Base-by-base conservation (phyloP, 2,888 invertebrate species). In the Thera britannica region DNA sequence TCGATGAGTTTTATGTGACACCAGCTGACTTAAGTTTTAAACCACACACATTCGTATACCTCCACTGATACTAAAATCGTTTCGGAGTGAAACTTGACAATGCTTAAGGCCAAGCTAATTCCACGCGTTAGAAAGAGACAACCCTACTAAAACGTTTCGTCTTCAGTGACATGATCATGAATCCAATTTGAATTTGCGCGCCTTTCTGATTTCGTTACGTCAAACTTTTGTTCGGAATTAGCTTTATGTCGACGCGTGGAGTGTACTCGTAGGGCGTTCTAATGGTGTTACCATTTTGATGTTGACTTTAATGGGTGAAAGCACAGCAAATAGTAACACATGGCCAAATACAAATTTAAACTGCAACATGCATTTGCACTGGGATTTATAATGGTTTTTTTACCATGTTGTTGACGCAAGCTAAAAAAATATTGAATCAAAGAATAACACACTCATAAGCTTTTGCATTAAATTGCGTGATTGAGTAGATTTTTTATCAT, bases 171-270 rank as follows among this genome's bases (percentile, higher is more conserved):
- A 23, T 23, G 23, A 23, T 23, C 85, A 81, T 84, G 82, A 89
- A 74, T 90, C 88, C 83, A 87, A 91, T 92, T 91, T 89, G 84
- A 86, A 85, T 88, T 86, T 87, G 85, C 84, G 85, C 84, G 77
- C 83, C 85, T 87, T 83, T 90, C 89, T 83, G 87, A 89, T 88
- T 90, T 83, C 79, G 86, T 89, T 89, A 87, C 82, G 84, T 90
- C 88, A 88, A 84, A 61, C 79, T 82, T 82, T 82, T 81, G 79
- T 84, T 81, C 70, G 77, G 83, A 81, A 85, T 87, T 85, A 84
- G 82, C 71, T 70, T 72, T 67, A 60, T 70, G 67, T 58, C 68
- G 61, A 67, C 67, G 55, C 58, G 65, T 55, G 7, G 62, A 57
- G 62, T 70, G 65, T 65, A 46, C 44, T 46, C 46, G 65, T 55